phyloP scores from a whole-genome alignment of 2,888 invertebrate genomes.

The Ormyrus rosae region DNA sequence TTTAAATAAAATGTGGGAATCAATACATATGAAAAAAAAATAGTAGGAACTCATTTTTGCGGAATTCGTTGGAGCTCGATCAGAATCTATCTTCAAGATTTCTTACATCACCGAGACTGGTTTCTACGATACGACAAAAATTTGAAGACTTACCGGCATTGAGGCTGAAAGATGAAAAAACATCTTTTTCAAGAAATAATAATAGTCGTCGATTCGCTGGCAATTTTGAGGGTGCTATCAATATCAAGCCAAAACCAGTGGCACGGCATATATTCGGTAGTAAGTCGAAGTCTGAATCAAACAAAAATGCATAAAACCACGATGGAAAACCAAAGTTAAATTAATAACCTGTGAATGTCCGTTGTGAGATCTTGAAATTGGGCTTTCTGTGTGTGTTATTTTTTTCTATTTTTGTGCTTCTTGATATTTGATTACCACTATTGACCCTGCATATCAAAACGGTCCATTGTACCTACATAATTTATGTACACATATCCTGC shows the following conservation, averaged over 20 bases:
- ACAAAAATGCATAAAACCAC: constrained; percentile 46
- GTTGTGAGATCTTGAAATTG: constrained; percentile 42
- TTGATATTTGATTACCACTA: constrained; percentile 26
- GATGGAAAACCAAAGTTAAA: constrained; percentile 40
- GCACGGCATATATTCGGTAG: constrained; percentile 56
- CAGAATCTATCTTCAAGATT: constrained; percentile 44
- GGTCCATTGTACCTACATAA: constrained; percentile 29
- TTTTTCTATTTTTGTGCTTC: constrained; percentile 27
- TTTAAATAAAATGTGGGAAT: constrained; percentile 49
- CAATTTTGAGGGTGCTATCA: constrained; percentile 54
- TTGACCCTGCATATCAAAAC: constrained; percentile 35
- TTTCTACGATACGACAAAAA: constrained; percentile 63
- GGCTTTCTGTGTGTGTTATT: constrained; percentile 52
- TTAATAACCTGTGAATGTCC: constrained; percentile 50
- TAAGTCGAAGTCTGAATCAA: constrained; percentile 54
- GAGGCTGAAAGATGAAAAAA: constrained; percentile 52
- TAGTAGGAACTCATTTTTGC: constrained; percentile 50
- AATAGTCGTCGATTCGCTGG: constrained; percentile 50
- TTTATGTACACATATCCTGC: constrained; percentile 37
- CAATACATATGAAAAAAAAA: constrained; percentile 47
- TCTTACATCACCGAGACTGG: constrained; percentile 63
- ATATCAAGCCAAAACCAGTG: constrained; percentile 53
- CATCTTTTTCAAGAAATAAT: constrained; percentile 19
- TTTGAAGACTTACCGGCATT: constrained; percentile 55
- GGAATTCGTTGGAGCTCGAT: constrained; percentile 51